Evolutionary conservation across 2,113 vertebrate species (phyloP).

Genomic region (Fregata magnificens): DNA sequence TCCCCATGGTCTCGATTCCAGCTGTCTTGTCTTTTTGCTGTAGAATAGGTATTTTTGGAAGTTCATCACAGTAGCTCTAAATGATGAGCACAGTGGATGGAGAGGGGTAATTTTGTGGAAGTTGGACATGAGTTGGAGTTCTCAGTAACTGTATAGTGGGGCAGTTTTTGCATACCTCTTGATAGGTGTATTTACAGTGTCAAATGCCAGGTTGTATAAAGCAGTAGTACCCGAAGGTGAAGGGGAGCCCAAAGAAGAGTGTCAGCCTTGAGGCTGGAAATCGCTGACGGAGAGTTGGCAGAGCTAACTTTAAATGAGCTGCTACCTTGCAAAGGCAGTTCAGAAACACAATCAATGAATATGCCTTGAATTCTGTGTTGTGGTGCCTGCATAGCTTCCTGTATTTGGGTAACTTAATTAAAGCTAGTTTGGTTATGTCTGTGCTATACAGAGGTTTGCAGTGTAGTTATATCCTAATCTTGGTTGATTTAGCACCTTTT

Average conservation of each 20-base stretch:
- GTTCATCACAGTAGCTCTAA: not conserved
- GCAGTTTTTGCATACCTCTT: not conserved
- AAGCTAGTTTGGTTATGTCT: not conserved
- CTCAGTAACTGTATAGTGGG: not conserved
- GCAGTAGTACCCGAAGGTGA: not conserved
- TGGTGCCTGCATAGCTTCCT: not conserved
- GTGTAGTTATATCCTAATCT: not conserved
- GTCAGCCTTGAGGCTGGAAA: not conserved
- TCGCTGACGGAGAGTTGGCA: accelerated
- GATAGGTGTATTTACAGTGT: not conserved
- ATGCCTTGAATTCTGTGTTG: not conserved
- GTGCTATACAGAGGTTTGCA: not conserved
- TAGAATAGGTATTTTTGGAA: not conserved
- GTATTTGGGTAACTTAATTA: not conserved
- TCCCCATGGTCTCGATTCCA: not conserved
- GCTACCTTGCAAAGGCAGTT: not conserved
- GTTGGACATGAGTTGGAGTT: not conserved
- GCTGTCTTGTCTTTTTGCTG: not conserved
- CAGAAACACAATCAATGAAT: not conserved
- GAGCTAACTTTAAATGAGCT: not conserved
- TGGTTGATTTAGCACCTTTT: not conserved
- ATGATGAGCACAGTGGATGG: not conserved
- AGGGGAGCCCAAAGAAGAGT: not conserved
- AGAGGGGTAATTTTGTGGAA: not conserved
- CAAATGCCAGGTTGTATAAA: not conserved